Base-by-base conservation (phyloP, 64 coral and sea anemone genomes). In the Actinia equina region DNA sequence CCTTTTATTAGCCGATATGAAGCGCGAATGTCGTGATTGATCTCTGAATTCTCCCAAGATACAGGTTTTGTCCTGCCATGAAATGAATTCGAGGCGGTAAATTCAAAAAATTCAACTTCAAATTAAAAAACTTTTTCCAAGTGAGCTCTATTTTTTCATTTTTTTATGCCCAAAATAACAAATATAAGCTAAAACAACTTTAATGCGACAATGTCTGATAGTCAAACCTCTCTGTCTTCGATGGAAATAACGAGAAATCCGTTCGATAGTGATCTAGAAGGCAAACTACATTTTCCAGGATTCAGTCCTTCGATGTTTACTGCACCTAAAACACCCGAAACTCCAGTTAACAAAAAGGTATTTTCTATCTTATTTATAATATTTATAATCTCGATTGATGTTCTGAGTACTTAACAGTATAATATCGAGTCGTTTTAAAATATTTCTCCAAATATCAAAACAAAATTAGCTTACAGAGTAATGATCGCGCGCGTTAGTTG, bases 261-360 rank as follows among this genome's bases (percentile, higher is more conserved):
- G 16, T 98, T 98, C 82, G 95, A 98, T 64, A 94, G 85, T 59
- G 82, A 86, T 61, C 52, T 17, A 7, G 88, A 92, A 87, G 93
- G 92, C 22, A 94, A 90, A 42, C 44, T 92, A 15, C 93, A 99
- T 74, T 95, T 86, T 63, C 97, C 97, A 6, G 90, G 90, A 2
- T 95, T 95, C n/a, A 99, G 97, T 78, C 97, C 96, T 82, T 98
- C 97, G 3, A 99, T 99, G 85, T 99, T 99, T 46, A n/a, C 26
- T 2, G 89, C 91, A 7, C 93, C 92, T 88, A 88, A 87, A 55
- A 99, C 97, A 3, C 97, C 97, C 6, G 88, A 87, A 55, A 99
- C 97, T 2, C 97, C 97, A 7, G 88, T 55, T 2, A 95, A 90
- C 74, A 82, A 92, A 89, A 94, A 92, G 82, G 97, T 99, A 88